These are phyloP conservation scores for Hippopotamus amphibius DNA, from an alignment of 2,113 vertebrate genomes.

Conservation along the genomic window DNA sequence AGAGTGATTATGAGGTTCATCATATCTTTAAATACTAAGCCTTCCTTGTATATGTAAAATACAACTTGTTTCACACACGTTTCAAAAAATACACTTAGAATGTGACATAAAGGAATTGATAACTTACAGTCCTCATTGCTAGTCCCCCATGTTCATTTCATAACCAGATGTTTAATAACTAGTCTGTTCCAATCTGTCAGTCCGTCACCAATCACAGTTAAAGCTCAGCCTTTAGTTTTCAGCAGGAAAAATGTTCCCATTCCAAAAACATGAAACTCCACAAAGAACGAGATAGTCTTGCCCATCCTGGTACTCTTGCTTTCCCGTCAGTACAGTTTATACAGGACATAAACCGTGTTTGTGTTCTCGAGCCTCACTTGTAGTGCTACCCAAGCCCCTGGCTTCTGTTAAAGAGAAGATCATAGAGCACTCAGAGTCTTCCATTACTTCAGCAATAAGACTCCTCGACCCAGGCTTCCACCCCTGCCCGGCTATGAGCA, in stretches of 20 bases:
- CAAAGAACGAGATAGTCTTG: not conserved
- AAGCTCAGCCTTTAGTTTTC: not conserved
- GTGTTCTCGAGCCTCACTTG: not conserved
- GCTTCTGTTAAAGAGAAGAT: not conserved
- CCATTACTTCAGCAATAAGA: not conserved
- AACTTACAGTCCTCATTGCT: not conserved
- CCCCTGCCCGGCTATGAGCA: not conserved
- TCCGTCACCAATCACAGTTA: not conserved
- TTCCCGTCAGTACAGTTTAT: not conserved
- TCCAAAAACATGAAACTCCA: not conserved
- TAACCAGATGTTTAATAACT: not conserved
- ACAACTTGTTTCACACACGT: not conserved
- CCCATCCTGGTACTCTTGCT: not conserved
- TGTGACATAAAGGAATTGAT: no score
- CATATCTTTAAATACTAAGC: not conserved
- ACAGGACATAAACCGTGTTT: accelerated
- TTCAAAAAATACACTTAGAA: not conserved
- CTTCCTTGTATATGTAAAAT: not conserved
- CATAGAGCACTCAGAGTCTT: not conserved
- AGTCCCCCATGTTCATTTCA: not conserved
- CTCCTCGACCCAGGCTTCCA: not conserved
- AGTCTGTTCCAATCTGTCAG: not conserved
- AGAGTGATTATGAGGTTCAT: not conserved
- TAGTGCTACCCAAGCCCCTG: accelerated
- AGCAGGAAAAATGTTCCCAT: not conserved